Base-by-base conservation (phyloP, 2,888 invertebrate species). In the Zaprionus obscuricornis region DNA sequence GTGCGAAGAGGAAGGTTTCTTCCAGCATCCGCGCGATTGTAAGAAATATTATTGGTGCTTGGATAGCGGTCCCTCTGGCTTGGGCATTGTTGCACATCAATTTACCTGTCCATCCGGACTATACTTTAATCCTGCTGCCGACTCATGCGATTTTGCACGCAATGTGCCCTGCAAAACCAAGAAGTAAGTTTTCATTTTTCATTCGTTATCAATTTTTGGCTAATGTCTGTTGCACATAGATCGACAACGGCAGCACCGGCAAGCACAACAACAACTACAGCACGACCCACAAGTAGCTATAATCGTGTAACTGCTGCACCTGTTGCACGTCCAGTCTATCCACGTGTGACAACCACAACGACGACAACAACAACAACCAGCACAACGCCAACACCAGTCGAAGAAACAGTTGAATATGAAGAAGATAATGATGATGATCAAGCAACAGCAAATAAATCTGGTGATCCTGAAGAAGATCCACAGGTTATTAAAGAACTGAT, bases 31-130 rank as follows among this genome's bases (percentile, higher is more conserved):
- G 0, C 93, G 96, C 29, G 97, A 97, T 89, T 97, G 97, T 90
- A 96, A 97, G 89, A 97, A 97, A 88, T 97, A 97, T 88, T 97
- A 96, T 91, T 97, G 97, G 97, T 97, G 97, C 87, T 91, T 97
- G 67, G 96, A 96, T 88, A 96, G 95, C 78, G 96, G 96, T 2
- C 95, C 97, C 0, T 96, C 97, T 0, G 95, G 96, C 84, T 92
- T 96, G 11, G 97, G 97, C 64, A 95, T 97, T 40, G 95, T 97
- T 2, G 97, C 96, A 0, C 96, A 97, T 91, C 95, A 96, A 87
- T 97, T 97, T 88, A 97, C 97, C 0, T 97, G 97, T 87, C 97
- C 97, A 2, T 96, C 97, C 52, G 97, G 97, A 17, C 91, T 97
- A 6, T 96, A 94, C 88, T 97, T 97, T 91, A 97, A 97, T 91